Conservation (phyloP, 1,140 invertebrate species). For the Agraylea sexmaculata region DNA sequence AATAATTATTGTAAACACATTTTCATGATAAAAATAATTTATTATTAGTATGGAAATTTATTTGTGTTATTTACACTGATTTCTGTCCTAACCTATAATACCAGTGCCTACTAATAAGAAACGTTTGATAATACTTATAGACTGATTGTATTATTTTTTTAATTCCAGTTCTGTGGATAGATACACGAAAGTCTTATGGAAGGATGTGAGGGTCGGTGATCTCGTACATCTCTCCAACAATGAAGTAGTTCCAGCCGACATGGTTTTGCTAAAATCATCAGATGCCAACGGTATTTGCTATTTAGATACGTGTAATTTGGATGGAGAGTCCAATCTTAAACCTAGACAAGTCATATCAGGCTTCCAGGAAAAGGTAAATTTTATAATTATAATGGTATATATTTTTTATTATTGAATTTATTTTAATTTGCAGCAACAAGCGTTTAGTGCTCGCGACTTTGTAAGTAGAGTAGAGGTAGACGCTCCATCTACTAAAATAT, state of each 20-base stretch:
- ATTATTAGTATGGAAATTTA: no score
- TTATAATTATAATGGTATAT: background rate
- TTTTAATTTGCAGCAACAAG: constrained; percentile 41
- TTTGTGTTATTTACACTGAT: background rate
- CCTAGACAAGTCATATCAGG: constrained; percentile 76
- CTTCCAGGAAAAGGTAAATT: constrained; percentile 50
- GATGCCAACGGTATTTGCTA: constrained; percentile 92
- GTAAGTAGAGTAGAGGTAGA: constrained; percentile 79
- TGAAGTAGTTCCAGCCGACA: constrained; percentile 92
- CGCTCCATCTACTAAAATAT: constrained; percentile 89
- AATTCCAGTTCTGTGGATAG: constrained; percentile 61
- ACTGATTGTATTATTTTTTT: constrained; percentile 25
- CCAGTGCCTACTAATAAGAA: constrained; percentile 1
- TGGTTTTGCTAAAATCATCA: constrained; percentile 79
- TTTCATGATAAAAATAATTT: no score
- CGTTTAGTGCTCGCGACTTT: constrained; percentile 73
- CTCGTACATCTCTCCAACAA: constrained; percentile 93
- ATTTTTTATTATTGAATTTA: no score
- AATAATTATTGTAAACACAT: no score
- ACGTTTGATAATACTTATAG: constrained; percentile 9
- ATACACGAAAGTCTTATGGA: constrained; percentile 82
- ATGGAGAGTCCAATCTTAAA: constrained; percentile 99
- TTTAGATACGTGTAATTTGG: constrained; percentile 94
- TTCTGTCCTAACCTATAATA: constrained; percentile 4
- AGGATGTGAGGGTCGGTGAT: constrained; percentile 85